Conservation (phyloP, 2,888 invertebrate species). For the Plebejus argus region DNA sequence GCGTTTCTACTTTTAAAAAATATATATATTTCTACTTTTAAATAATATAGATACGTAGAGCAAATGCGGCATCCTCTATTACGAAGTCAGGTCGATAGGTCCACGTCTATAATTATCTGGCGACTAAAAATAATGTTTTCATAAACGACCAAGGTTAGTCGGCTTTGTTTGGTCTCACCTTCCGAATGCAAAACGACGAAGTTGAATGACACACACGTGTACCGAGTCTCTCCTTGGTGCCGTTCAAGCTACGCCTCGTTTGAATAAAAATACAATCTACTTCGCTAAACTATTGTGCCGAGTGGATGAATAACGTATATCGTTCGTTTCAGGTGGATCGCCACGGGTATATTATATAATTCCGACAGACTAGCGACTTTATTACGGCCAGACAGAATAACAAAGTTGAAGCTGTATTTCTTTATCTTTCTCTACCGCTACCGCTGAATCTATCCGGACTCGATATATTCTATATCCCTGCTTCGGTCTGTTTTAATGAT, state of each 20-base stretch:
- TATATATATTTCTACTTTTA: no score
- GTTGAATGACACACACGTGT: slow-evolving; percentile 51
- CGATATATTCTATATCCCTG: no score
- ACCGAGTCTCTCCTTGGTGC: slow-evolving; percentile 44
- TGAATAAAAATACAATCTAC: slow-evolving; percentile 53
- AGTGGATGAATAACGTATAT: slow-evolving; percentile 39
- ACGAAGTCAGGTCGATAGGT: neutral
- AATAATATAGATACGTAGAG: neutral
- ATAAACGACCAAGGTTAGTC: slow-evolving; percentile 30
- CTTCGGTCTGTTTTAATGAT: neutral
- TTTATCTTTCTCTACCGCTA: neutral
- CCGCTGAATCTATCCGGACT: no score
- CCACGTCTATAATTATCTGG: neutral
- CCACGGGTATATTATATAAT: slow-evolving; percentile 26
- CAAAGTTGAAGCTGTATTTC: neutral
- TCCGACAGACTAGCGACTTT: neutral
- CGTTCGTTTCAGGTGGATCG: slow-evolving; percentile 35
- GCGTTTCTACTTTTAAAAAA: no score
- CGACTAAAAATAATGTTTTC: slow-evolving; percentile 19
- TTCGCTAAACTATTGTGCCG: slow-evolving; percentile 42
- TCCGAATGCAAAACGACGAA: slow-evolving; percentile 42
- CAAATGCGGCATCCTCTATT: neutral
- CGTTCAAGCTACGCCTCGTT: slow-evolving; percentile 47
- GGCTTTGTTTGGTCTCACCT: slow-evolving; percentile 39
- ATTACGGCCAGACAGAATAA: slow-evolving; percentile 21